phyloP scores from a whole-genome alignment of 2,113 vertebrate species.

The Triplophysa siluroides region DNA sequence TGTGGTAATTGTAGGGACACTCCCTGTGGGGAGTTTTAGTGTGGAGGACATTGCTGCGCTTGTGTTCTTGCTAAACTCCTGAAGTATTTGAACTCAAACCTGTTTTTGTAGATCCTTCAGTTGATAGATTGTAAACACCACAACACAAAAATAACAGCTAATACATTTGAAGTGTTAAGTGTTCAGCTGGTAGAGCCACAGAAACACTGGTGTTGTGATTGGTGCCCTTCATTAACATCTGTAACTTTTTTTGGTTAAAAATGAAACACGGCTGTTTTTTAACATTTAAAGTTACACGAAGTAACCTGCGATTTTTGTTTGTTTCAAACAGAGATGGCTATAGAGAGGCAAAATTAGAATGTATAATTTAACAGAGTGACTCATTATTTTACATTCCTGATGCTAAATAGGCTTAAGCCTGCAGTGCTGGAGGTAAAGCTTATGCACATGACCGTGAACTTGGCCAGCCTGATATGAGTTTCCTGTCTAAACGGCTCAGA shows the following conservation, averaged over 20 bases:
- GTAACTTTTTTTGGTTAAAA: no score
- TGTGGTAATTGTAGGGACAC: not conserved
- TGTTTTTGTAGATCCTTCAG: not conserved
- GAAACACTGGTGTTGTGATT: no score
- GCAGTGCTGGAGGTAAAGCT: not conserved
- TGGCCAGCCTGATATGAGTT: conserved; percentile 64
- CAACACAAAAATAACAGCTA: not conserved
- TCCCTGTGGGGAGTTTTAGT: not conserved
- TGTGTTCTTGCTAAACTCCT: no score
- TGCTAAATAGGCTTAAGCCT: not conserved
- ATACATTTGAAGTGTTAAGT: no score
- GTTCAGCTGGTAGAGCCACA: no score
- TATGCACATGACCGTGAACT: conserved; percentile 59
- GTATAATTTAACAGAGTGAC: no score
- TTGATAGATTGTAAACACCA: not conserved
- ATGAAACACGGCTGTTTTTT: no score
- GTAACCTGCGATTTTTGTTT: no score
- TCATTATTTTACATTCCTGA: not conserved
- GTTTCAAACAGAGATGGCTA: no score
- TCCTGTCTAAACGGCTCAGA: conserved; percentile 10
- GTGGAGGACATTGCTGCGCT: not conserved
- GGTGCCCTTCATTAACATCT: no score
- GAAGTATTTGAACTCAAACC: conserved; percentile 6
- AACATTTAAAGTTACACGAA: no score
- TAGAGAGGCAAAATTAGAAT: no score